Evolutionary conservation across 37 sponge, comb jelly and placozoan genomes (phyloP).

Genomic region (Aphrocallistes beatrix): DNA sequence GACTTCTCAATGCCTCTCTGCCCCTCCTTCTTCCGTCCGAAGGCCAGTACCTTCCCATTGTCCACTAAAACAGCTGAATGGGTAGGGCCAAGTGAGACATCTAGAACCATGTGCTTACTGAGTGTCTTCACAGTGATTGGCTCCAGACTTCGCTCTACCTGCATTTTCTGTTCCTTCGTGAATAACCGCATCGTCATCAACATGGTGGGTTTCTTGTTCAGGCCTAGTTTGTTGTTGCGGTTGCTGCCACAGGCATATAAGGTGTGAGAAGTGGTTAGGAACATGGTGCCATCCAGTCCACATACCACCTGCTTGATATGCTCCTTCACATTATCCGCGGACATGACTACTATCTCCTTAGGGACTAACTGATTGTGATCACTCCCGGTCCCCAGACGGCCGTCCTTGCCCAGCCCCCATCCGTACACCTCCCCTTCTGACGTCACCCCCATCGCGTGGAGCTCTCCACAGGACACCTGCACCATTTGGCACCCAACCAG

Average conservation of each 20-base stretch:
- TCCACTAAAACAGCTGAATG: conserved; percentile 77
- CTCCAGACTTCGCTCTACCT: conserved; percentile 35
- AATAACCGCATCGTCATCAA: conserved; percentile 66
- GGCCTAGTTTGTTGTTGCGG: conserved; percentile 80
- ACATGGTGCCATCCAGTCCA: conserved; percentile 86
- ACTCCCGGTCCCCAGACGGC: conserved; percentile 69
- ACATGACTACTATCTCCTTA: neutral
- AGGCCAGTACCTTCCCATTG: conserved; percentile 60
- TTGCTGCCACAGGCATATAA: conserved; percentile 91
- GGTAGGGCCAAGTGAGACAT: conserved; percentile 74
- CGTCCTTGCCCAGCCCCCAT: conserved; percentile 70
- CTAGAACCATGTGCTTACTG: conserved; percentile 66
- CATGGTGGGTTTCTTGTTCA: conserved; percentile 80
- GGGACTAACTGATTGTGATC: conserved; percentile 43
- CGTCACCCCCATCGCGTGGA: conserved; percentile 63
- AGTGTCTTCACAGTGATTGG: conserved; percentile 66
- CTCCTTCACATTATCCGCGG: conserved; percentile 21
- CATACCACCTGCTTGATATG: conserved; percentile 43
- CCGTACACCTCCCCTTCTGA: conserved; percentile 54
- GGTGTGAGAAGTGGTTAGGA: conserved; percentile 67
- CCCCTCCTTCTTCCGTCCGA: conserved; percentile 81
- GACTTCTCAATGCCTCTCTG: conserved; percentile 68
- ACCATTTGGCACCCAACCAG: conserved; percentile 37
- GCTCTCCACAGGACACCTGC: conserved; percentile 66
- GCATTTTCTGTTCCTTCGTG: conserved; percentile 39